These are phyloP conservation scores for Drosophila takahashii DNA, from an alignment of 1,140 invertebrate genomes.

Conservation along the genomic window DNA sequence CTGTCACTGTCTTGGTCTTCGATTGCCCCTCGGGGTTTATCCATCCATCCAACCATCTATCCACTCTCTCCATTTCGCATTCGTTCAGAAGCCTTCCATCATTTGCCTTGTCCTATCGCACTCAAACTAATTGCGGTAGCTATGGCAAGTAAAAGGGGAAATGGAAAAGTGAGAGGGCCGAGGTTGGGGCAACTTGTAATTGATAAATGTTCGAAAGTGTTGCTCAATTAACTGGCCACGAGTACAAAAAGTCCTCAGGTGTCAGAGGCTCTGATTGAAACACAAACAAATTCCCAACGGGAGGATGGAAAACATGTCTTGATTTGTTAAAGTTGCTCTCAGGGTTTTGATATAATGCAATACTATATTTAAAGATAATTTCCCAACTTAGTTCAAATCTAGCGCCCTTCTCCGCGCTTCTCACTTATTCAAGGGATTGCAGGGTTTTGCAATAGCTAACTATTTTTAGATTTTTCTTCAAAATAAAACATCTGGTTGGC, in stretches of 20 bases:
- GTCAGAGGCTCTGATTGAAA: constrained; percentile 8
- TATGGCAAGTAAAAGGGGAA: constrained; percentile 8
- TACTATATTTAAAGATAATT: too few relatives aligned
- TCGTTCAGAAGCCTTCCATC: constrained; percentile 18
- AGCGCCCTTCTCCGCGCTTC: too few relatives aligned
- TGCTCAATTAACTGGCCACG: constrained; percentile 32
- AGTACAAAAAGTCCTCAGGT: constrained; percentile 9
- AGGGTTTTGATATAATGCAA: too few relatives aligned
- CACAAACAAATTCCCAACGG: too few relatives aligned
- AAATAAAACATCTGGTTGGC: background rate
- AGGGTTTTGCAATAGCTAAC: too few relatives aligned
- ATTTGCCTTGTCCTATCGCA: constrained; percentile 39
- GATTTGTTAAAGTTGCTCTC: background rate
- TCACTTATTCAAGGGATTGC: too few relatives aligned
- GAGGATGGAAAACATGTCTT: background rate
- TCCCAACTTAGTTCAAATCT: too few relatives aligned
- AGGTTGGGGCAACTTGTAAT: constrained; percentile 6
- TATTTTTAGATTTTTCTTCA: too few relatives aligned
- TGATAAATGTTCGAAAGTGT: constrained; percentile 40
- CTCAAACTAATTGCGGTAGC: constrained; percentile 50
- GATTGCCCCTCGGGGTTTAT: constrained; percentile 39
- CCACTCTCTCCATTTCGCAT: background rate
- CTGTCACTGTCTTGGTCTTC: constrained; percentile 52
- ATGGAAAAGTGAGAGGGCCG: background rate
- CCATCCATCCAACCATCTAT: constrained; percentile 6